Evolutionary conservation across 2,797 vertebrate genomes (phyloP).

Genomic region (Leptatherina wallacei): DNA sequence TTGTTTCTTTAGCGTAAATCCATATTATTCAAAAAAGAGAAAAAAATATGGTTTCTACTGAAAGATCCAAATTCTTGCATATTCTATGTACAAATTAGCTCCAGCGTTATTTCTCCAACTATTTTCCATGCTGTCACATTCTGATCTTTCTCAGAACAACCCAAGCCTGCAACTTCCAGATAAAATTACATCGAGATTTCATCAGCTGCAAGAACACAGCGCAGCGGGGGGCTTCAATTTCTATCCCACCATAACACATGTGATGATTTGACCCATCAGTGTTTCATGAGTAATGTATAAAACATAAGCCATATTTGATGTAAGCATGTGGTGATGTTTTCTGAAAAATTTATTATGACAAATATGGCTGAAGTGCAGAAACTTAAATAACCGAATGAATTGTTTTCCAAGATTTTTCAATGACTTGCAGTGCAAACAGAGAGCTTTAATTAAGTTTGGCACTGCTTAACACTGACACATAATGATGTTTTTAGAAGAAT

Average conservation of each 20-base stretch:
- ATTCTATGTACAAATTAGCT: neutral
- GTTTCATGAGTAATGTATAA: slow-evolving; percentile 36
- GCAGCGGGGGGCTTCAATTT: slow-evolving; percentile 18
- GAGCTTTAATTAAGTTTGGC: too few species aligned
- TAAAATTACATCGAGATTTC: slow-evolving; percentile 67
- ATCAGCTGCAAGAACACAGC: slow-evolving; percentile 63
- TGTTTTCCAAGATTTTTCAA: neutral
- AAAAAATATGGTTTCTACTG: neutral
- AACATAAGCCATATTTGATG: slow-evolving; percentile 23
- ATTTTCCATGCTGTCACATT: slow-evolving; percentile 12
- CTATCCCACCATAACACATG: slow-evolving; percentile 37
- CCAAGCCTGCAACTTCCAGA: slow-evolving; percentile 20
- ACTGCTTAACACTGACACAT: too few species aligned
- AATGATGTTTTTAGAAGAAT: too few species aligned
- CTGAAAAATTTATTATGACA: neutral
- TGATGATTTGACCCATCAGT: slow-evolving; percentile 43
- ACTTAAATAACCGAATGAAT: neutral
- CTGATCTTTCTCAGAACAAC: slow-evolving; percentile 17
- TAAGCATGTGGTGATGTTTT: slow-evolving; percentile 17
- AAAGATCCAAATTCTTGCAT: neutral
- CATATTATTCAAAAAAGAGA: neutral
- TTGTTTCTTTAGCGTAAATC: too few species aligned
- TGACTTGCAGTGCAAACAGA: neutral
- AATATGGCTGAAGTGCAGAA: neutral
- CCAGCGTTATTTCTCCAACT: too few species aligned